Conservation (phyloP, 1,140 invertebrate genomes). For the Leptinotarsa undecemlineata region DNA sequence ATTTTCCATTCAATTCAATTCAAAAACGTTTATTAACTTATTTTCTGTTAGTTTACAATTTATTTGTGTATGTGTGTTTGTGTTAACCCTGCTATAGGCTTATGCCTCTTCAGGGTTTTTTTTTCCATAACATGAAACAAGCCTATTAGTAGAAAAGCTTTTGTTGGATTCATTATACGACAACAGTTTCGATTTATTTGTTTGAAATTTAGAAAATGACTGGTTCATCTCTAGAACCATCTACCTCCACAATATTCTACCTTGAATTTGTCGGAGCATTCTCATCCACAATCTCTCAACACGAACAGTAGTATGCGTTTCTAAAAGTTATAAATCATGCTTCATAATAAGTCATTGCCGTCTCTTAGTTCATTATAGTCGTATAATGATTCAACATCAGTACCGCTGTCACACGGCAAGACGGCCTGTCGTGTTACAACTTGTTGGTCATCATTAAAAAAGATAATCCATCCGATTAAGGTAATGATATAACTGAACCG, state of each 20-base stretch:
- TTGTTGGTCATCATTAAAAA: conserved; percentile 20
- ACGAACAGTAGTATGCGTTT: conserved; percentile 11
- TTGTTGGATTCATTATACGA: no score
- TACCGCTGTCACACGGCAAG: conserved; percentile 17
- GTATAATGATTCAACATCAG: conserved; percentile 15
- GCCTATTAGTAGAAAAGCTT: no score
- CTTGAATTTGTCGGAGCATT: background rate
- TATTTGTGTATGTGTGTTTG: no score
- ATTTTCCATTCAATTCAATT: no score
- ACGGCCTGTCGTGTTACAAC: conserved; percentile 8
- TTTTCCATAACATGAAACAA: no score
- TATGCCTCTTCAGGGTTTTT: no score
- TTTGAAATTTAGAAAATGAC: no score
- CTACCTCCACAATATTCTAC: background rate
- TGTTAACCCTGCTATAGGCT: no score
- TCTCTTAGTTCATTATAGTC: conserved; percentile 14
- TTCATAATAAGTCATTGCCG: conserved; percentile 22
- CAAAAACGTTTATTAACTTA: no score
- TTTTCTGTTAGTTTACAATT: no score
- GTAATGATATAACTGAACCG: conserved; percentile 11
- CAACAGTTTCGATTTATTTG: no score
- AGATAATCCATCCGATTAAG: conserved; percentile 14
- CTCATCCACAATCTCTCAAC: background rate
- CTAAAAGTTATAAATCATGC: conserved; percentile 14
- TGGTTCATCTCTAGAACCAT: no score